A percentile compares a stretch with the other conserved stretches of the same genome.
Evolutionary conservation across 2,888 invertebrate genomes (phyloP).

Genomic region (Dendrolimus houi): DNA sequence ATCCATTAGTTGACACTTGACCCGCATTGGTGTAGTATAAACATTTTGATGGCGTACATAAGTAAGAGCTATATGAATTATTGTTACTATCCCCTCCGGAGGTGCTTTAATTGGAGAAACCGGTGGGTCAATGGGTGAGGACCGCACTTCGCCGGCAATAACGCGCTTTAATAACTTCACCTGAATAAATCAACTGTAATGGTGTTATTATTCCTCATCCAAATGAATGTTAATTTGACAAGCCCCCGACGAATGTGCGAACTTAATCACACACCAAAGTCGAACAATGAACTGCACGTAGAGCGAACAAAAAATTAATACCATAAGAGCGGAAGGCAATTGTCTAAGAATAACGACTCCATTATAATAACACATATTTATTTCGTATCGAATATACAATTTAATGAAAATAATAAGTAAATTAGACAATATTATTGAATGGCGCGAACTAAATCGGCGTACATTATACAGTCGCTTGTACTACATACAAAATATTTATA

Average conservation of each 20-base stretch:
- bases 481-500: neutral
- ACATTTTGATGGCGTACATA: slow-evolving; percentile 9
- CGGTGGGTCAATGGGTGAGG: slow-evolving; percentile 52
- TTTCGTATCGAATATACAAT: slow-evolving; percentile 52
- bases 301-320: slow-evolving; percentile 36
- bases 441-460: slow-evolving; percentile 18
- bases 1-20: slow-evolving; percentile 12
- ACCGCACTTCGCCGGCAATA: slow-evolving; percentile 35
- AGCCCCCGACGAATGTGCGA: slow-evolving; percentile 41
- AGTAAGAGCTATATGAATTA: slow-evolving; percentile 21
- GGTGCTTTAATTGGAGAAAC: slow-evolving; percentile 46
- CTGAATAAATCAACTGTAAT: slow-evolving; percentile 53
- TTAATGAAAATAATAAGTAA: slow-evolving; percentile 39
- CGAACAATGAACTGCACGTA: slow-evolving; percentile 34
- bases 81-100: slow-evolving; percentile 36
- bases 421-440: neutral
- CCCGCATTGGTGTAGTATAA: slow-evolving; percentile 8
- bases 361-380: slow-evolving; percentile 52
- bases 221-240: slow-evolving; percentile 60
- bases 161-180: slow-evolving; percentile 42
- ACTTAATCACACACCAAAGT: slow-evolving; percentile 48
- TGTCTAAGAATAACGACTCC: slow-evolving; percentile 21
- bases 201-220: slow-evolving; percentile 34
- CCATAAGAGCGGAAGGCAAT: slow-evolving; percentile 24
- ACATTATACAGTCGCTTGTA: slow-evolving; percentile 4